phyloP scores from a whole-genome alignment of 2,888 invertebrate species.

The Eupithecia abbreviata region DNA sequence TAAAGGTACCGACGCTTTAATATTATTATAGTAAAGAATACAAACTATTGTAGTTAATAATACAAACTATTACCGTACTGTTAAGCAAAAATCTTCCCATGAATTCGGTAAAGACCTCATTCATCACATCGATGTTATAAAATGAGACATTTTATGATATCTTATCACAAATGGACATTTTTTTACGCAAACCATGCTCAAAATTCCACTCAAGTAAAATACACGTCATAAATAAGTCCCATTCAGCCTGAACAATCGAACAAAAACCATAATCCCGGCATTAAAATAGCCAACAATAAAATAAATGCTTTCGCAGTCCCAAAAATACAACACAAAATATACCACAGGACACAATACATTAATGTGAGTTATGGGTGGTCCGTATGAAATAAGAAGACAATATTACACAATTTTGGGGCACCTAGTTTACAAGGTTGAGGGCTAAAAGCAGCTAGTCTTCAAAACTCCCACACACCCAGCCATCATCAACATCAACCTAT shows the following conservation, averaged over 20 bases:
- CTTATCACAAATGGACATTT: neutral
- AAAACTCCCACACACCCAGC: neutral
- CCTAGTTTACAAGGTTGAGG: neutral
- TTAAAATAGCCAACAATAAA: conserved; percentile 45
- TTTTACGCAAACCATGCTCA: neutral
- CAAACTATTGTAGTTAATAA: neutral
- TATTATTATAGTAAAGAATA: neutral
- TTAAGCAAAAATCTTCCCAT: neutral
- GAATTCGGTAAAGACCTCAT: neutral
- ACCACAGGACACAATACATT: conserved; percentile 44
- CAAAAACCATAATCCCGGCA: conserved; percentile 31
- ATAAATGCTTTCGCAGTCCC: conserved; percentile 43
- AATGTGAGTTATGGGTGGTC: conserved; percentile 51
- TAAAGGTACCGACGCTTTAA: neutral
- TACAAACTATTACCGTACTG: neutral
- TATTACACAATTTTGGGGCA: conserved; percentile 51
- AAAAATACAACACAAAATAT: conserved; percentile 44
- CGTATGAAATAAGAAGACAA: conserved; percentile 58
- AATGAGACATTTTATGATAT: neutral
- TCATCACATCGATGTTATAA: neutral
- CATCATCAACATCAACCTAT: too few species aligned
- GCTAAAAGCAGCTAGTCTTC: neutral
- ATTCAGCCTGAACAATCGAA: conserved; percentile 24
- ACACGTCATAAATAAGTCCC: conserved; percentile 28
- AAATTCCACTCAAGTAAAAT: conserved; percentile 13